Conservation (phyloP, 2,113 vertebrate species). For the Hepsetus odoe region DNA sequence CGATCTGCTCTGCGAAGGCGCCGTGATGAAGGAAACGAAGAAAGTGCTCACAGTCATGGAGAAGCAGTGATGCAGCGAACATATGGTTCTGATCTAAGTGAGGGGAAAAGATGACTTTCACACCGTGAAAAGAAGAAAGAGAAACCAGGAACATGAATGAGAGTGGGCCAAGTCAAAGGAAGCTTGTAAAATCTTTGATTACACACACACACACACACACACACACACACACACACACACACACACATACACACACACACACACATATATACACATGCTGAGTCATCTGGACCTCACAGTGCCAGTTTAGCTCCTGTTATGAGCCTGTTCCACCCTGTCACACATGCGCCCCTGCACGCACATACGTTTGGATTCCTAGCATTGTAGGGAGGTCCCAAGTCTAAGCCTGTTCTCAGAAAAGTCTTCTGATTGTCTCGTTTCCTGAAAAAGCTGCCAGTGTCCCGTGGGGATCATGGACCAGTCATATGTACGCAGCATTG, state of each 20-base stretch:
- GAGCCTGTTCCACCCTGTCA: constrained; percentile 8
- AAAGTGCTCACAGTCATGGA: background rate
- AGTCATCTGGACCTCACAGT: constrained; percentile 47
- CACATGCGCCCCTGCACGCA: constrained; percentile 19
- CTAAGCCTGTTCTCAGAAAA: no score
- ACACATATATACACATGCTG: constrained; percentile 47
- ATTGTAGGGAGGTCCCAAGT: background rate
- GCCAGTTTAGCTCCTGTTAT: constrained; percentile 45
- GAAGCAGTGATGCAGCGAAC: constrained; percentile 32
- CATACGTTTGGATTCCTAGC: background rate
- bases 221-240: constrained; percentile 32
- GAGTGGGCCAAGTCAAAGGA: background rate
- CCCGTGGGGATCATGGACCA: no score
- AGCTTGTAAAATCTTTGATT: constrained; percentile 35
- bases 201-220: constrained; percentile 15
- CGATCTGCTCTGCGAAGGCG: background rate
- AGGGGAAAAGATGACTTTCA: constrained; percentile 26
- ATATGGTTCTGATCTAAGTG: constrained; percentile 36
- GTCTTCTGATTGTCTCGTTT: no score
- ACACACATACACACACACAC: constrained; percentile 8
- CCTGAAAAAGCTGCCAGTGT: no score
- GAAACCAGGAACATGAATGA: constrained; percentile 18
- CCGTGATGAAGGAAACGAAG: background rate
- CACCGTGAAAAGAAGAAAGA: constrained; percentile 12
- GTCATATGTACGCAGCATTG: no score